These are phyloP conservation scores for Coryphaenoides rupestris DNA, from an alignment of 2,113 vertebrate species.

Conservation along the genomic window DNA sequence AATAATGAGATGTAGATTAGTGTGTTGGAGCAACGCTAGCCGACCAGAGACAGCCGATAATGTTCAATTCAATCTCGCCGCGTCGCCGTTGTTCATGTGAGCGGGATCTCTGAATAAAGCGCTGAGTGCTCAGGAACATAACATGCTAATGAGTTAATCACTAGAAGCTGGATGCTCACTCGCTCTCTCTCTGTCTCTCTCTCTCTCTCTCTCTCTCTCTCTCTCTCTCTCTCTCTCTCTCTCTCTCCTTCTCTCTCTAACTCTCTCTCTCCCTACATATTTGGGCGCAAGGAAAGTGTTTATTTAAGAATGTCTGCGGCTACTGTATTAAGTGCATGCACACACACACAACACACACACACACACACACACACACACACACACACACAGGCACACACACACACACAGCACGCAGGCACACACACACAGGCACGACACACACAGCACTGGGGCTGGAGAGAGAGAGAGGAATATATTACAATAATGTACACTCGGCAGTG, in stretches of 20 bases:
- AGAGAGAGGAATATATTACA: slow-evolving; percentile 52
- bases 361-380: slow-evolving; percentile 17
- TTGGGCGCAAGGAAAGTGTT: slow-evolving; percentile 43
- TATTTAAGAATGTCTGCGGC: slow-evolving; percentile 50
- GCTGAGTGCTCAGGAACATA: slow-evolving; percentile 46
- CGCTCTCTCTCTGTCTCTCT: slow-evolving; percentile 1
- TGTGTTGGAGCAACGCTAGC: too few relatives aligned
- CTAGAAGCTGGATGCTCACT: slow-evolving; percentile 24
- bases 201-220: slow-evolving; percentile 14
- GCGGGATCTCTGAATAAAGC: slow-evolving; percentile 42
- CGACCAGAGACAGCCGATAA: slow-evolving; percentile 33
- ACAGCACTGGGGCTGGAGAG: slow-evolving; percentile 24
- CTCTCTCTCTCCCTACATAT: not conserved
- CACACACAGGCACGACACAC: slow-evolving; percentile 16
- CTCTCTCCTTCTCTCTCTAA: slow-evolving; percentile 1
- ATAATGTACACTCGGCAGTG: slow-evolving; percentile 60
- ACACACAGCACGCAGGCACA: not conserved
- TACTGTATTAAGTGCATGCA: slow-evolving; percentile 41
- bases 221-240: not conserved
- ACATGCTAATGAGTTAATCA: slow-evolving; percentile 60
- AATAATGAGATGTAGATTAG: slow-evolving; percentile 1
- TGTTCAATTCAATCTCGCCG: slow-evolving; percentile 55
- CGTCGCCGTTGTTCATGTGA: slow-evolving; percentile 55
- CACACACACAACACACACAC: not conserved
- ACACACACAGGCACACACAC: slow-evolving; percentile 1